Base-by-base conservation (phyloP, 1,140 invertebrate species). In the Diuraphis noxia region DNA sequence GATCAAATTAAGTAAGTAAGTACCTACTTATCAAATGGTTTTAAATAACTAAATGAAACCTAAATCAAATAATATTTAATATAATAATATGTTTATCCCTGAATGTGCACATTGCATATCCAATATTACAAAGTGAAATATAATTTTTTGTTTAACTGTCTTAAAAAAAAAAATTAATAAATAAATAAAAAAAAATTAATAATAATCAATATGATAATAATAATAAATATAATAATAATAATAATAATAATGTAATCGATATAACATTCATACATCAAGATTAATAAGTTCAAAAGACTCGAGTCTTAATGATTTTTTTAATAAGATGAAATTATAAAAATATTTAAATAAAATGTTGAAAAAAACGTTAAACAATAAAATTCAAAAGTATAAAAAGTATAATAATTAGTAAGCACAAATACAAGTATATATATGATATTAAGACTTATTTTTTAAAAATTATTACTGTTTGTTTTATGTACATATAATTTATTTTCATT, bases 361-460 rank as follows among this genome's bases (percentile, higher is more conserved):
- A 41, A 41, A 84, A 84, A 13, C 2, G 38, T 36, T 7, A 84
- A 30, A 84, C 30, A 84, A 41, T 43, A 84, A 41, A 84, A 84
- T 84, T 84, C 43, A 84, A 84, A 84, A 84, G 82, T 84, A 84
- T 84, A 84, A 84, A 84, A 84, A 43, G 13, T 43, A 84, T 43
- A 81, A 81, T 81, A 84, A 84, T 84, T 84, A 84, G 82, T 84
- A 84, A 84, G 82, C 82, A 84, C 82, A 84, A 84, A 84, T 79
- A 81, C 10, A 43, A 41, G 10, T 84, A 41, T 41, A 23, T 25
- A n/a, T 43, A 36, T 84, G 40, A 30, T 36, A 79, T 84, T 84
- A 41, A 41, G 40, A 84, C n/a, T 30, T 84, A 1, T 30, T 84
- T 79, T 82, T n/a, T n/a, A 43, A 84, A n/a, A 17, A 1, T 30